Percentiles rank a stretch among this genome's conserved stretches.
Conservation (phyloP, 53 echinoderm and acorn worm species). For the Crossaster papposus region DNA sequence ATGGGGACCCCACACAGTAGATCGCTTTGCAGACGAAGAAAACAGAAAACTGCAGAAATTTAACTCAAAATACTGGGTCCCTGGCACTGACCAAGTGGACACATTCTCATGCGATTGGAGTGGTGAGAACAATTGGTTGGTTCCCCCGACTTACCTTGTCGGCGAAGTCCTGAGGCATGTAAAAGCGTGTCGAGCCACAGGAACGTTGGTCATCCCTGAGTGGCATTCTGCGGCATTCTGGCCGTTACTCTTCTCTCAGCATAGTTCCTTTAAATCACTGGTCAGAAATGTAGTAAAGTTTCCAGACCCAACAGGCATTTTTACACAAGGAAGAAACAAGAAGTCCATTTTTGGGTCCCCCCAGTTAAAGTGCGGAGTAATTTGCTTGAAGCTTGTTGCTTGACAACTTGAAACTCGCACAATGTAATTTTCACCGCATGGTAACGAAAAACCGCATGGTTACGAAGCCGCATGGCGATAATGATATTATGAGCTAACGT, state of each 20-base stretch:
- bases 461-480: conserved; percentile 7
- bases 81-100: conserved; percentile 21
- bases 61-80: conserved; percentile 26
- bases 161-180: conserved; percentile 11
- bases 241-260: conserved; percentile 38
- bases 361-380: background rate
- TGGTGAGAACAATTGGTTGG: conserved; percentile 32
- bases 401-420: background rate
- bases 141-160: conserved; percentile 5
- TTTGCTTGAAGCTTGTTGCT: background rate
- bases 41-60: conserved; percentile 32
- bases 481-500: background rate
- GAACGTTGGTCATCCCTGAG: conserved; percentile 18
- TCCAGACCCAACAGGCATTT: conserved; percentile 1
- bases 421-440: background rate
- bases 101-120: conserved; percentile 30
- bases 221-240: conserved; percentile 51
- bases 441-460: conserved; percentile 18
- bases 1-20: conserved; percentile 70
- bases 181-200: background rate
- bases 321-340: conserved; percentile 8
- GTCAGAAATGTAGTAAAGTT: background rate
- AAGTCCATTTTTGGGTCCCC: background rate
- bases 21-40: conserved; percentile 64
- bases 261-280: background rate